These are phyloP conservation scores for Pseudorhombus dupliciocellatus DNA, from an alignment of 2,113 vertebrate genomes.

Conservation along the genomic window DNA sequence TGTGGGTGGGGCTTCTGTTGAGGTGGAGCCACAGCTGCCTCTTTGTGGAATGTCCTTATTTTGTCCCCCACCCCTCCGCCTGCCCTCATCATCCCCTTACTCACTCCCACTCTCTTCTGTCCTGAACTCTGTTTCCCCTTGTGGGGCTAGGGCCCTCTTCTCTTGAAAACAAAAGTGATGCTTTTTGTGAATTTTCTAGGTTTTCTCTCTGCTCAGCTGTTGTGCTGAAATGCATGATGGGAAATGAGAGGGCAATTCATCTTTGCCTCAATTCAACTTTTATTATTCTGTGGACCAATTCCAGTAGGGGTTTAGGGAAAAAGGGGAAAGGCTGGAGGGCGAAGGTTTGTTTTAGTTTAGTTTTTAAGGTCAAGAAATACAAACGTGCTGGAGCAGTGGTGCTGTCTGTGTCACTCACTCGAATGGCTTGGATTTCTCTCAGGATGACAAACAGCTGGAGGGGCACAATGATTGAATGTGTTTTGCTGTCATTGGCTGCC, in stretches of 20 bases:
- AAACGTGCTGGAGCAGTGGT: constrained; percentile 58
- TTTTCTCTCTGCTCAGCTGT: constrained; percentile 61
- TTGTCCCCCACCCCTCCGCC: constrained; percentile 41
- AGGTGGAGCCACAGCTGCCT: constrained; percentile 80
- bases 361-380: constrained; percentile 72
- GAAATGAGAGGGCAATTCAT: constrained; percentile 41
- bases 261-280: constrained; percentile 64
- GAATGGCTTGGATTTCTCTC: constrained; percentile 78
- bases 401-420: constrained; percentile 64
- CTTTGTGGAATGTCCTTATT: constrained; percentile 75
- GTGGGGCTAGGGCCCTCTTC: constrained; percentile 26
- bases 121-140: constrained; percentile 20
- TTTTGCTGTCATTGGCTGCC: constrained; percentile 77
- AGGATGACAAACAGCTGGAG: constrained; percentile 75
- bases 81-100: constrained; percentile 14
- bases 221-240: constrained; percentile 73
- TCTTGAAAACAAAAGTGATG: constrained; percentile 66
- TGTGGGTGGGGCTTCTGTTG: constrained; percentile 60
- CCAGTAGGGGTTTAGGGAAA: constrained; percentile 78
- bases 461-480: constrained; percentile 83
- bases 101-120: constrained; percentile 13
- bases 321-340: constrained; percentile 30
- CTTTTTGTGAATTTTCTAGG: constrained; percentile 64
- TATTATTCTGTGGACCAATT: constrained; percentile 93
- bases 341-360: constrained; percentile 63